phyloP scores from a whole-genome alignment of 1,140 invertebrate species.

The Lanistes nyassanus region DNA sequence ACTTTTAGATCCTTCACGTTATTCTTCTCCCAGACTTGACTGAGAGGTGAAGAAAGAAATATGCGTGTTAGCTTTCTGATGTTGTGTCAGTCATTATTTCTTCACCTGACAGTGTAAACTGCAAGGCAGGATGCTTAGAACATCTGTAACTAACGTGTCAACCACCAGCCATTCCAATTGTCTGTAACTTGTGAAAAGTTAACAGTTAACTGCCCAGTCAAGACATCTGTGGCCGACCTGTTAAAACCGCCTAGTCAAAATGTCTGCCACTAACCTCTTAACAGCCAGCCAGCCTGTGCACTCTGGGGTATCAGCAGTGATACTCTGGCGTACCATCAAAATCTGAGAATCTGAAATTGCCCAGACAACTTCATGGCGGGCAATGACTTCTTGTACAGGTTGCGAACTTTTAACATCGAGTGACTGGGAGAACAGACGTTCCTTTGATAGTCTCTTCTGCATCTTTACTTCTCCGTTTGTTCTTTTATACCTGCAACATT shows the following conservation, averaged over 20 bases:
- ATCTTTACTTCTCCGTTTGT: slow-evolving; percentile 58
- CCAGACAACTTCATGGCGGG: slow-evolving; percentile 59
- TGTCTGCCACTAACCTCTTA: slow-evolving; percentile 49
- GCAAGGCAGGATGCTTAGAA: no score
- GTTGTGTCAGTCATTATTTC: no score
- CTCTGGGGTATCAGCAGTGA: slow-evolving; percentile 38
- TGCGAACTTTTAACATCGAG: slow-evolving; percentile 31
- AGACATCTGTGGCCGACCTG: no score
- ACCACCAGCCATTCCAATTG: slow-evolving; percentile 42
- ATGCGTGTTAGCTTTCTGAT: no score
- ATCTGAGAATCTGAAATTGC: slow-evolving; percentile 51
- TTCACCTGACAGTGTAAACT: no score
- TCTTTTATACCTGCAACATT: slow-evolving; percentile 61
- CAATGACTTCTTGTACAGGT: slow-evolving; percentile 49
- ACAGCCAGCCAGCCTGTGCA: slow-evolving; percentile 47
- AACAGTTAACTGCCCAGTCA: no score
- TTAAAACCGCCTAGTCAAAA: no score
- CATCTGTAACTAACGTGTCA: slow-evolving; percentile 48
- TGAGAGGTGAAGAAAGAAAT: no score
- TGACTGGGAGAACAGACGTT: slow-evolving; percentile 56
- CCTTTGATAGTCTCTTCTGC: slow-evolving; percentile 54
- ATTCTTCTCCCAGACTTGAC: background rate
- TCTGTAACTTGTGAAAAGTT: no score
- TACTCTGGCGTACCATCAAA: slow-evolving; percentile 47
- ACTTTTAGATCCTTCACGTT: no score